Percentiles rank a stretch among this genome's conserved stretches.
Evolutionary conservation across 2,888 invertebrate genomes (phyloP).

Genomic region (Lasioglossum leucozonium): DNA sequence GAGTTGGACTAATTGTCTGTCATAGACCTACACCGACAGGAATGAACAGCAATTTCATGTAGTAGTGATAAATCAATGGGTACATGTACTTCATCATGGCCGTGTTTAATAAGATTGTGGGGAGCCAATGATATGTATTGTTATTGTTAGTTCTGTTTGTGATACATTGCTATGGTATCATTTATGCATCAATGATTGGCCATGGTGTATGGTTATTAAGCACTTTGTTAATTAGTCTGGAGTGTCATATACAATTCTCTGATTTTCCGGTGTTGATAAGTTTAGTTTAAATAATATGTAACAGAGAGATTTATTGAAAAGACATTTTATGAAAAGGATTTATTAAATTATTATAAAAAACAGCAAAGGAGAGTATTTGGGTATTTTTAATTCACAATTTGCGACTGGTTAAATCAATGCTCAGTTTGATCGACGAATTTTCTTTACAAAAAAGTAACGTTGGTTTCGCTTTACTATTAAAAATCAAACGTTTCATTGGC

Average conservation of each 20-base stretch:
- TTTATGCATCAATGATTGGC: neutral
- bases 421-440: neutral
- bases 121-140: neutral
- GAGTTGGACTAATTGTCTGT: neutral
- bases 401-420: neutral
- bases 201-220: neutral
- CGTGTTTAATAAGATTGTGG: slow-evolving; percentile 5
- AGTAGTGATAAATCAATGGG: neutral
- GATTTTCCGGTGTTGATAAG: neutral
- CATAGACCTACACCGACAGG: neutral
- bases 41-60: neutral
- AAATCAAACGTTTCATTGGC: neutral
- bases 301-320: neutral
- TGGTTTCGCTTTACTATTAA: too few relatives aligned
- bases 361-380: neutral
- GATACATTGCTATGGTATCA: neutral
- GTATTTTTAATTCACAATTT: neutral
- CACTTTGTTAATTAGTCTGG: neutral
- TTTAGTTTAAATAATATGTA: neutral
- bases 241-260: neutral
- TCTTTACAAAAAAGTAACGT: neutral
- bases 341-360: too few relatives aligned
- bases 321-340: too few relatives aligned
- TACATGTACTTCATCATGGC: too few relatives aligned
- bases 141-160: neutral